Evolutionary conservation across 2,113 vertebrate genomes (phyloP).

Genomic region (Copsychus sechellarum): DNA sequence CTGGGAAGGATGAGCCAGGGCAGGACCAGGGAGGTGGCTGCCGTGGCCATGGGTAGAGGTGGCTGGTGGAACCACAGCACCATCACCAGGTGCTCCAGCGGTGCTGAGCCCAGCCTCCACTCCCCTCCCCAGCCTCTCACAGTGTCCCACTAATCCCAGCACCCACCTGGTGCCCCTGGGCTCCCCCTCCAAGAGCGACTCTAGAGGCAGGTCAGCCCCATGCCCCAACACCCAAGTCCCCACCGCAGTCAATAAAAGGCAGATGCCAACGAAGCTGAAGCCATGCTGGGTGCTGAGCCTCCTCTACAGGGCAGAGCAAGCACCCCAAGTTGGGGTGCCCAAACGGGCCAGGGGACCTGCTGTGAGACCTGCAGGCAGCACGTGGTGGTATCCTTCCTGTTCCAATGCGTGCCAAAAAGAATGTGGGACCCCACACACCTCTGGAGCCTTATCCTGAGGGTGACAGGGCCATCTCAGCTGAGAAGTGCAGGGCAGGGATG

Average conservation of each 20-base stretch:
- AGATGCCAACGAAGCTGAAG: slow-evolving; percentile 13
- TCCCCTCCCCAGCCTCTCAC: neutral
- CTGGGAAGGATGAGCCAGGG: neutral
- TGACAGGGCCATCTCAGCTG: neutral
- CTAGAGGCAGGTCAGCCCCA: neutral
- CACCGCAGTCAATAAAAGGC: slow-evolving; percentile 45
- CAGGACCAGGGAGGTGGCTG: neutral
- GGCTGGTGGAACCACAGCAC: neutral
- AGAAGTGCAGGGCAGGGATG: neutral
- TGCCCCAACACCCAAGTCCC: neutral
- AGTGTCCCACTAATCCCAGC: fast-evolving
- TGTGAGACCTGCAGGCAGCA: neutral
- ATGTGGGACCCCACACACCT: fast-evolving
- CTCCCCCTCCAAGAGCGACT: neutral
- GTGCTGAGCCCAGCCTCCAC: neutral
- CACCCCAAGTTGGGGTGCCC: neutral
- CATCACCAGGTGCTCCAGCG: neutral
- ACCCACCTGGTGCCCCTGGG: neutral
- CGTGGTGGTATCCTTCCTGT: fast-evolving
- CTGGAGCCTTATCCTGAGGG: neutral
- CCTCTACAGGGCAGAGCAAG: neutral
- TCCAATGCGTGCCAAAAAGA: fast-evolving
- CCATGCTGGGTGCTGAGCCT: neutral
- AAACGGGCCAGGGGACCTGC: neutral
- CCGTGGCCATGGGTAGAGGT: neutral